A percentile compares a stretch with the other conserved stretches of the same genome.
Conservation (phyloP, 2,113 vertebrate species). For the Mesitornis unicolor region DNA sequence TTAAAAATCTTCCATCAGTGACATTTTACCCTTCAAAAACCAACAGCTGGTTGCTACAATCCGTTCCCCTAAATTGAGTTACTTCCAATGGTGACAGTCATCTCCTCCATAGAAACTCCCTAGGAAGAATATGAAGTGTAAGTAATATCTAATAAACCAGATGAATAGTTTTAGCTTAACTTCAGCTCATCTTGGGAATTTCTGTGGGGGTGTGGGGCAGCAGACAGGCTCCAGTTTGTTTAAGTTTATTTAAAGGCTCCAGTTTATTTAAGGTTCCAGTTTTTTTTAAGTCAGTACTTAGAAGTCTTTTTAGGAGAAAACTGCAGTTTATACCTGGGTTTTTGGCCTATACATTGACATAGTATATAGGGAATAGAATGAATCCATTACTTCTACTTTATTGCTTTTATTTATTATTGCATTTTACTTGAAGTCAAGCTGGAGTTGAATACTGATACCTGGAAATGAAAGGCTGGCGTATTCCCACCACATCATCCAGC, state of each 20-base stretch:
- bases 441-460: not conserved
- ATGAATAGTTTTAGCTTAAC: not conserved
- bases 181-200: not conserved
- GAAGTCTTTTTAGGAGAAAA: not conserved
- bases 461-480: not conserved
- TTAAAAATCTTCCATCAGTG: not conserved
- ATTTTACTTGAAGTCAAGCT: not conserved
- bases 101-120: not conserved
- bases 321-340: not conserved
- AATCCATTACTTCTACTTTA: not conserved
- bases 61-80: not conserved
- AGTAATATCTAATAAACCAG: not conserved
- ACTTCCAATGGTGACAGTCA: not conserved
- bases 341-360: not conserved
- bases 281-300: not conserved
- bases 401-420: not conserved
- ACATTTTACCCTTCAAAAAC: conserved; percentile 24
- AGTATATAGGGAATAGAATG: not conserved
- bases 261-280: too few species aligned
- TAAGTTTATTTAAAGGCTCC: too few species aligned
- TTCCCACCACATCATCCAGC: not conserved
- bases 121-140: not conserved
- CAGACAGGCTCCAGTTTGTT: too few species aligned
- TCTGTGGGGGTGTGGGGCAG: not conserved
- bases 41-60: not conserved